Conservation (phyloP, 53 echinoderm and acorn worm species). For the Echinometra lucunter region DNA sequence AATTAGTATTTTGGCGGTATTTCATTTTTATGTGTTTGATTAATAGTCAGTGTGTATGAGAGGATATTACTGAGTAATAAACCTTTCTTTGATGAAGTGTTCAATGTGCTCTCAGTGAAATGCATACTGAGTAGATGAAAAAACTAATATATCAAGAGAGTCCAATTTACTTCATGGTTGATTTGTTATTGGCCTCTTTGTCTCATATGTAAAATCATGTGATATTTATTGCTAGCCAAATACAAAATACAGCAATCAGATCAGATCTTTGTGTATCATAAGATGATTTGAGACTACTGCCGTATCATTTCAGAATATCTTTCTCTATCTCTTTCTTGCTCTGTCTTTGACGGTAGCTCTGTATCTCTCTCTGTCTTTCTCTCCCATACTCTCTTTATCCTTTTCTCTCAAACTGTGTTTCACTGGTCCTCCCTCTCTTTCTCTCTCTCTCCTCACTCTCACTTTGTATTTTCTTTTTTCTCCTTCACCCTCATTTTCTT, state of each 20-base stretch:
- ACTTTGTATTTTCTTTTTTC: too few relatives aligned
- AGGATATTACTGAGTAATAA: neutral
- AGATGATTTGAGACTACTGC: conserved; percentile 34
- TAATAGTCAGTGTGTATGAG: neutral
- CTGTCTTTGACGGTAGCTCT: too few relatives aligned
- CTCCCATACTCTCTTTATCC: neutral
- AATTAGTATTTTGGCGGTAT: neutral
- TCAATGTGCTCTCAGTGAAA: neutral
- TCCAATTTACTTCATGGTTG: neutral
- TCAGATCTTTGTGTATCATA: conserved; percentile 9
- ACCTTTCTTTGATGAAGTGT: neutral
- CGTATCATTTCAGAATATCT: neutral
- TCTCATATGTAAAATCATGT: neutral
- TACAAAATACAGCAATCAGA: neutral
- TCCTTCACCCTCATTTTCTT: neutral
- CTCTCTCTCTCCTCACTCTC: neutral
- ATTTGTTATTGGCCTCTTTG: neutral
- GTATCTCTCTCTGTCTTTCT: neutral
- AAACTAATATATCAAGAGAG: neutral
- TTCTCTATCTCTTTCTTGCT: too few relatives aligned
- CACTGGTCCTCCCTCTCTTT: neutral
- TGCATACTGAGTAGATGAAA: neutral
- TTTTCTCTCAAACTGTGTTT: neutral
- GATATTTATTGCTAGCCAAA: conserved; percentile 10
- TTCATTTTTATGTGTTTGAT: neutral